Conservation (phyloP, 2,888 invertebrate species). For the Chrysomela aeneicollis region DNA sequence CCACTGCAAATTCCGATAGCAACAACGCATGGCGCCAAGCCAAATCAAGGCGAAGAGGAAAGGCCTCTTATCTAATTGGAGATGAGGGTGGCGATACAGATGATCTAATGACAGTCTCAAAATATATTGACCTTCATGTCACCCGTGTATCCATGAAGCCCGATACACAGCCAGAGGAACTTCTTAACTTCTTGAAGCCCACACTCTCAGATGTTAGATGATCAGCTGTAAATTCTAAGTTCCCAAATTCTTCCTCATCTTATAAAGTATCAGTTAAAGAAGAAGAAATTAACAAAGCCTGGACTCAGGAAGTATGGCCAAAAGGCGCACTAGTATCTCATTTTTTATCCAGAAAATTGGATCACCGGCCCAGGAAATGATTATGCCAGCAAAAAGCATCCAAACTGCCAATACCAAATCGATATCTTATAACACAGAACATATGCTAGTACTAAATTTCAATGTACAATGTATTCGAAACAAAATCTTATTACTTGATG, state of each 20-base stretch:
- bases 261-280: conserved; percentile 6
- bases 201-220: conserved; percentile 6
- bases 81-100: too few relatives aligned
- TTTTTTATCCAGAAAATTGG: conserved; percentile 1
- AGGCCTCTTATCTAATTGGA: too few relatives aligned
- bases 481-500: too few relatives aligned
- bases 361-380: conserved; percentile 4
- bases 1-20: not conserved
- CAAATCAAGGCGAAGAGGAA: too few relatives aligned
- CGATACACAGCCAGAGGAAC: conserved; percentile 8
- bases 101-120: too few relatives aligned
- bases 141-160: conserved; percentile 4
- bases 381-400: not conserved
- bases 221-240: conserved; percentile 3
- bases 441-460: conserved; percentile 7
- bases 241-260: not conserved
- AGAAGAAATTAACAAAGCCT: not conserved
- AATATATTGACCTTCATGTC: conserved; percentile 9
- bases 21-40: not conserved
- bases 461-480: not conserved
- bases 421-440: not conserved
- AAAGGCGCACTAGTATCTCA: conserved; percentile 8
- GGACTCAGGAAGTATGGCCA: conserved; percentile 2
- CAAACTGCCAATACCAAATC: not conserved
- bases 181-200: conserved; percentile 6